A percentile compares a stretch with the other conserved stretches of the same genome.
phyloP scores from a whole-genome alignment of 2,888 invertebrate genomes.

The Amblyteles armatorius region DNA sequence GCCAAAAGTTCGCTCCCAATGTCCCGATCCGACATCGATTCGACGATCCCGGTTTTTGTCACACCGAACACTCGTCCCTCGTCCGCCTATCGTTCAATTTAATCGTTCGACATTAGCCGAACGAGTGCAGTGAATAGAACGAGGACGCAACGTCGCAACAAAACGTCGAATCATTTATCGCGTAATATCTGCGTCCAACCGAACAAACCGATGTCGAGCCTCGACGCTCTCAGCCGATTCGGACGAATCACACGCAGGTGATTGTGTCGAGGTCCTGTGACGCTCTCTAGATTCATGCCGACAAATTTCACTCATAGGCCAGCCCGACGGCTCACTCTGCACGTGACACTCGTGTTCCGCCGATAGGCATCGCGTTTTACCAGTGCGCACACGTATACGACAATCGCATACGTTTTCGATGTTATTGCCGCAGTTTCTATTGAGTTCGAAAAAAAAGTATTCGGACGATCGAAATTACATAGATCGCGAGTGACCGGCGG shows the following conservation, averaged over 20 bases:
- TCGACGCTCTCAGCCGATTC: neutral
- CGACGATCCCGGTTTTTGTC: neutral
- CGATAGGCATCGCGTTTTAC: neutral
- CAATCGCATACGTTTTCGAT: conserved; percentile 1
- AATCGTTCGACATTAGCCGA: neutral
- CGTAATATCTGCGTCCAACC: neutral
- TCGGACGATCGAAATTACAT: conserved; percentile 26
- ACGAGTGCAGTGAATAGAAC: neutral
- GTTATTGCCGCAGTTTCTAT: neutral
- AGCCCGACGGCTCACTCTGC: neutral
- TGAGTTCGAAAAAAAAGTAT: neutral
- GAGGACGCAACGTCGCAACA: neutral
- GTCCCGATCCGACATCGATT: too few species aligned
- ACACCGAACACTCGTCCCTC: neutral
- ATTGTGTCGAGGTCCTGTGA: neutral
- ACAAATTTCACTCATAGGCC: neutral
- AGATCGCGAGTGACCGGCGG: conserved; percentile 13
- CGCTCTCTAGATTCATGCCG: neutral
- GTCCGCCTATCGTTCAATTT: neutral
- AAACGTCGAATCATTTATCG: conserved; percentile 2
- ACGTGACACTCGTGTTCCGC: neutral
- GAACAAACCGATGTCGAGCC: neutral
- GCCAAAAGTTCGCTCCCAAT: too few species aligned
- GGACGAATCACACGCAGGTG: neutral
- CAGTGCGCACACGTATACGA: neutral